Conservation (phyloP, 2,797 vertebrate species). For the Otolemur crassicaudatus region DNA sequence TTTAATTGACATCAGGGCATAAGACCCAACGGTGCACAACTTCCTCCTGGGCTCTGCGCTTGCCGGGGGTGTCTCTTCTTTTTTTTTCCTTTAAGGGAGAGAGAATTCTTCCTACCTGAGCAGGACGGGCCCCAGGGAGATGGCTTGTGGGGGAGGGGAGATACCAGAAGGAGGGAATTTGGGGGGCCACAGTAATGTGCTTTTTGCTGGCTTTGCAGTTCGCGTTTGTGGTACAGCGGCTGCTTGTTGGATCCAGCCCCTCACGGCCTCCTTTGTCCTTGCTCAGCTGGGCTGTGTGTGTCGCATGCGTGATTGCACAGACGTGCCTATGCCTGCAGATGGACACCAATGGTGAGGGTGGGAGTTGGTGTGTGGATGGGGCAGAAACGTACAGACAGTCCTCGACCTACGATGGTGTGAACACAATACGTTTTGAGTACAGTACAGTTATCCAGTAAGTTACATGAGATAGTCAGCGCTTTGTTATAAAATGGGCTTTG, state of each 20-base stretch:
- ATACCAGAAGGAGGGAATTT: background rate
- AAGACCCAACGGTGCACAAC: accelerated
- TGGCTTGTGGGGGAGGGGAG: background rate
- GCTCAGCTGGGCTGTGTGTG: background rate
- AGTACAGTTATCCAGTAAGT: background rate
- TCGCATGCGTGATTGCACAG: background rate
- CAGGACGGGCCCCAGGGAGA: background rate
- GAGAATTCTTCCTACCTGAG: background rate
- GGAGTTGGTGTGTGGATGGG: background rate
- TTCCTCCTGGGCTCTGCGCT: background rate
- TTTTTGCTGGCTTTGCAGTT: background rate
- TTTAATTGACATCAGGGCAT: background rate
- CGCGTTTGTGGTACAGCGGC: background rate
- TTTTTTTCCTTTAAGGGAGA: background rate
- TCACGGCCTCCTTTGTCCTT: background rate
- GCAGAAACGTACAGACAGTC: accelerated
- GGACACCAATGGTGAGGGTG: accelerated
- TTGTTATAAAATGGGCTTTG: background rate
- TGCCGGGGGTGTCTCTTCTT: background rate
- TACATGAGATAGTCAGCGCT: background rate
- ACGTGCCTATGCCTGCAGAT: background rate
- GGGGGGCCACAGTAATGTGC: background rate
- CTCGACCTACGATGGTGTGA: background rate
- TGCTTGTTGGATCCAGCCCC: background rate
- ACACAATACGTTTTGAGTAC: background rate